These are phyloP conservation scores for Thunnus albacares DNA, from an alignment of 2,797 vertebrate species.

Conservation along the genomic window DNA sequence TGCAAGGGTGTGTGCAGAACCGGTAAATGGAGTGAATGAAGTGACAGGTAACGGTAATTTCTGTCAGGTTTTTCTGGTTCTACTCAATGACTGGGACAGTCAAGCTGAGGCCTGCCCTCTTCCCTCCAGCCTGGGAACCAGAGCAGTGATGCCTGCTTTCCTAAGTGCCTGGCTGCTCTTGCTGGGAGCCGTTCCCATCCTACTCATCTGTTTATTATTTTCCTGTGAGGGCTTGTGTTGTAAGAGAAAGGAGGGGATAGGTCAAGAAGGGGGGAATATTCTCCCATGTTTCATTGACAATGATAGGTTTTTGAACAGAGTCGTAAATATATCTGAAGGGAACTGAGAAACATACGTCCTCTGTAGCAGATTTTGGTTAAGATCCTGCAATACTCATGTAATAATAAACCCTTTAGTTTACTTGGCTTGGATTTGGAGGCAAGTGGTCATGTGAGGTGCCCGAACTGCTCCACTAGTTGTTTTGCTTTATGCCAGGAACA, in stretches of 20 bases:
- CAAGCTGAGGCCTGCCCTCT: conserved; percentile 84
- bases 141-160: conserved; percentile 68
- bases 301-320: conserved; percentile 50
- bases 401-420: conserved; percentile 27
- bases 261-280: conserved; percentile 74
- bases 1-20: conserved; percentile 55
- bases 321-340: conserved; percentile 49
- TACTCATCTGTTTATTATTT: conserved; percentile 90
- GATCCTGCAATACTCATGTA: not conserved
- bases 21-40: conserved; percentile 53
- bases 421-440: conserved; percentile 19
- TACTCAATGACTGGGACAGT: conserved; percentile 63
- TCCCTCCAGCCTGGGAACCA: conserved; percentile 85
- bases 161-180: conserved; percentile 78
- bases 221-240: conserved; percentile 86
- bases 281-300: conserved; percentile 80
- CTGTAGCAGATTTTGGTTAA: conserved; percentile 29
- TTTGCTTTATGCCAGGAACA: conserved; percentile 37
- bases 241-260: conserved; percentile 63
- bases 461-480: conserved; percentile 18
- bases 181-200: conserved; percentile 84
- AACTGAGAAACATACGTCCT: conserved; percentile 45
- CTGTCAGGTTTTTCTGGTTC: conserved; percentile 86
- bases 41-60: conserved; percentile 86
- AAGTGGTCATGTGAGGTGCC: conserved; percentile 24